These are phyloP conservation scores for Megatriorchis doriae DNA, from an alignment of 2,113 vertebrate genomes.

Conservation along the genomic window DNA sequence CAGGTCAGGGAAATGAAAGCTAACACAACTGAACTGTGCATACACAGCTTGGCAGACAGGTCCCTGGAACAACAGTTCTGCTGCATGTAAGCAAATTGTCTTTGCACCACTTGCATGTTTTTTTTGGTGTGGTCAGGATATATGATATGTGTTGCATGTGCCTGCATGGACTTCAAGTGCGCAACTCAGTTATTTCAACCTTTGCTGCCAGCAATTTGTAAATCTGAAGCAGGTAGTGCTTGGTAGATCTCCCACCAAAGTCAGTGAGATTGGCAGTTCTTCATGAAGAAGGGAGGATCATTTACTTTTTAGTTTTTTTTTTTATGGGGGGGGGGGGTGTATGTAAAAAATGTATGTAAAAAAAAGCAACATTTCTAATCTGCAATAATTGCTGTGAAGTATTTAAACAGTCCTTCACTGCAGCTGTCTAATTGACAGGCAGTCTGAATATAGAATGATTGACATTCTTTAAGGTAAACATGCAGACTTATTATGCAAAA, in stretches of 20 bases:
- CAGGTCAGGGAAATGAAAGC: background rate
- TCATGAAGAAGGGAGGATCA: background rate
- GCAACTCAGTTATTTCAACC: background rate
- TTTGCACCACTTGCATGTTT: background rate
- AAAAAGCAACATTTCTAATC: background rate
- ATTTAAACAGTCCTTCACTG: background rate
- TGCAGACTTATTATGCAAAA: background rate
- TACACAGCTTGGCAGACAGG: background rate
- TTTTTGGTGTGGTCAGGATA: background rate
- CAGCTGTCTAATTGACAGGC: background rate
- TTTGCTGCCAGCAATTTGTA: background rate
- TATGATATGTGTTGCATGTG: rapidly evolving
- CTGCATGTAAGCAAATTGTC: background rate
- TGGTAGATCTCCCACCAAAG: background rate
- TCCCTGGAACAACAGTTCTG: background rate
- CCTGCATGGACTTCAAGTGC: background rate
- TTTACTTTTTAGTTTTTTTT: background rate
- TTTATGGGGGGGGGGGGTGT: too few species aligned
- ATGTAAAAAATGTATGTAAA: background rate
- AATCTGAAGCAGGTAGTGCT: background rate
- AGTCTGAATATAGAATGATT: background rate
- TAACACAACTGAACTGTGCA: background rate
- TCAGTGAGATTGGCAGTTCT: background rate
- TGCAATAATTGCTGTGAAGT: background rate
- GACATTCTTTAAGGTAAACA: background rate